phyloP scores from a whole-genome alignment of 1,140 invertebrate species.

The Drosophila quadrilineata region DNA sequence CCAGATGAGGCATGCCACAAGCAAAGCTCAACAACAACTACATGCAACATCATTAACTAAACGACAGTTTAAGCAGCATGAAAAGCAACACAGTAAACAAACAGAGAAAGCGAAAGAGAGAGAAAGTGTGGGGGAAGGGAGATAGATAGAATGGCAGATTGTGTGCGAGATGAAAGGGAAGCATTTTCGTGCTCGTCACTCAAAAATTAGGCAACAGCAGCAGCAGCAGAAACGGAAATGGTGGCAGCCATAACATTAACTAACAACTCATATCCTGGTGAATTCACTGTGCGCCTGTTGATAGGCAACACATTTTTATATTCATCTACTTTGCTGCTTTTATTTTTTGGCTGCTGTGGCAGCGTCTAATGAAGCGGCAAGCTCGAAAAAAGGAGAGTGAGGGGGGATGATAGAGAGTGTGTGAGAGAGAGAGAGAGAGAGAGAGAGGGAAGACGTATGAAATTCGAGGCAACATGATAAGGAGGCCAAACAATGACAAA shows the following conservation, averaged over 20 bases:
- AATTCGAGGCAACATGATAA: slow-evolving; percentile 1
- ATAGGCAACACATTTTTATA: slow-evolving; percentile 64
- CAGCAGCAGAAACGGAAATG: slow-evolving; percentile 37
- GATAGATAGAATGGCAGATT: slow-evolving; percentile 7
- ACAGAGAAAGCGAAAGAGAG: slow-evolving; percentile 5
- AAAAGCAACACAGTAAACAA: slow-evolving; percentile 4
- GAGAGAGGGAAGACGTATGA: slow-evolving; percentile 1
- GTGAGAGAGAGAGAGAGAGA: no score
- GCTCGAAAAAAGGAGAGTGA: background rate
- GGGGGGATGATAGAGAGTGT: no score
- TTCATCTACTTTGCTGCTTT: no score
- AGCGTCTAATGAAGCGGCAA: slow-evolving; percentile 66
- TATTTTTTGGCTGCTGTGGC: slow-evolving; percentile 29
- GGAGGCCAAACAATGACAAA: slow-evolving; percentile 51
- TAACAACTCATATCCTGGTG: slow-evolving; percentile 76
- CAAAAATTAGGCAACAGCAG: slow-evolving; percentile 42
- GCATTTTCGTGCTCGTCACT: slow-evolving; percentile 35
- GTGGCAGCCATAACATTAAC: slow-evolving; percentile 65
- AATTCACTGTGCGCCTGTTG: slow-evolving; percentile 52
- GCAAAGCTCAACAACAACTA: slow-evolving; percentile 37
- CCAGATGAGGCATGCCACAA: slow-evolving; percentile 38
- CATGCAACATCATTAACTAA: slow-evolving; percentile 72
- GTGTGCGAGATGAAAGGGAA: slow-evolving; percentile 6
- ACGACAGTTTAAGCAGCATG: slow-evolving; percentile 68
- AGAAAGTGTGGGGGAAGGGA: background rate